Percentiles rank a stretch among this genome's conserved stretches.
phyloP scores from a whole-genome alignment of 2,113 vertebrate genomes.

The Anguilla japonica region DNA sequence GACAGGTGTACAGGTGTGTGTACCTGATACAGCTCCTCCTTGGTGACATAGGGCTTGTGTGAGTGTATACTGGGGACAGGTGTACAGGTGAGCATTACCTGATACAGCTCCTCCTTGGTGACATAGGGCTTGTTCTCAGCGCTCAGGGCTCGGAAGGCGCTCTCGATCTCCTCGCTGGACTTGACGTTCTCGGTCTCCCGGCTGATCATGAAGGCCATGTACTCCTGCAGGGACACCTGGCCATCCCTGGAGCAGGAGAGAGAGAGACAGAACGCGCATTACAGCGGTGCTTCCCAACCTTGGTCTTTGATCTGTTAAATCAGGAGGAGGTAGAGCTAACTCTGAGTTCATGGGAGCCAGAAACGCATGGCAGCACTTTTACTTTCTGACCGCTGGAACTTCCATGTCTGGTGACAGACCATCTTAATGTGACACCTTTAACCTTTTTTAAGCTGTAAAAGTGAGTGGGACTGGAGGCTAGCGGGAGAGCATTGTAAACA shows the following conservation, averaged over 20 bases:
- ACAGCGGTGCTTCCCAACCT: background rate
- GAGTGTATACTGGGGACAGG: background rate
- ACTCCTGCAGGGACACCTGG: constrained; percentile 95
- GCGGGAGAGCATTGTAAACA: too few species aligned
- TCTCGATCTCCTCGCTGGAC: constrained; percentile 97
- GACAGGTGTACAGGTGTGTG: background rate
- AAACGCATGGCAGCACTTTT: too few species aligned
- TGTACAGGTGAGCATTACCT: constrained; percentile 68
- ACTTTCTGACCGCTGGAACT: too few species aligned
- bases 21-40: constrained; percentile 98
- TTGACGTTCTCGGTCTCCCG: constrained; percentile 97
- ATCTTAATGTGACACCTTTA: too few species aligned
- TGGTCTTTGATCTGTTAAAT: too few species aligned
- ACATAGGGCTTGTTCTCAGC: constrained; percentile 93
- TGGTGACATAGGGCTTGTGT: constrained; percentile 88
- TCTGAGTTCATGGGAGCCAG: too few species aligned
- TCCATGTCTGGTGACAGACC: too few species aligned
- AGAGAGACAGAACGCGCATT: background rate
- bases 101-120: constrained; percentile 97
- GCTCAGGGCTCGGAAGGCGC: constrained; percentile 95
- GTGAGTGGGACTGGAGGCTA: too few species aligned
- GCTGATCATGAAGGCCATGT: constrained; percentile 99
- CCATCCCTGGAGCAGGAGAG: constrained; percentile 79
- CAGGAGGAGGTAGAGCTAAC: too few species aligned
- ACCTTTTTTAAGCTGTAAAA: too few species aligned